These are phyloP conservation scores for Spinus pinus DNA, from an alignment of 2,797 vertebrate genomes.

Conservation along the genomic window DNA sequence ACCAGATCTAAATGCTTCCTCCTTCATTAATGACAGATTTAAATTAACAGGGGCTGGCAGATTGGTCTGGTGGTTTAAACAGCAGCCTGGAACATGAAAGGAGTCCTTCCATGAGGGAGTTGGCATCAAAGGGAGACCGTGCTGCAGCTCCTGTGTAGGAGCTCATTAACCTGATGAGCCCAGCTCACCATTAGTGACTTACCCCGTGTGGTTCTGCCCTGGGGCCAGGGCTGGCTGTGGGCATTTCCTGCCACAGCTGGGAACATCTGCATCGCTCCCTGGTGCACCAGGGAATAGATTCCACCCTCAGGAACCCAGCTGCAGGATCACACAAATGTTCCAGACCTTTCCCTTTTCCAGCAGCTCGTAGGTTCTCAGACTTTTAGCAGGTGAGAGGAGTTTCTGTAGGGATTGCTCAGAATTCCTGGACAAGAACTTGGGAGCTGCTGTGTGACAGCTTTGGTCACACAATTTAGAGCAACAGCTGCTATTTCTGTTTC, in stretches of 20 bases:
- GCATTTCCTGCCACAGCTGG: background rate
- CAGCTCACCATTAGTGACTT: background rate
- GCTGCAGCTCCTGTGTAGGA: conserved; percentile 14
- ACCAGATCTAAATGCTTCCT: background rate
- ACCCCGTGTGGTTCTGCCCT: background rate
- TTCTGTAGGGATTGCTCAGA: background rate
- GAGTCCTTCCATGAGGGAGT: conserved; percentile 23
- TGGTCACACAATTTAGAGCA: background rate
- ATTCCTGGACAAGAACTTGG: background rate
- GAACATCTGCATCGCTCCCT: background rate
- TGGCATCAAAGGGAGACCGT: conserved; percentile 32
- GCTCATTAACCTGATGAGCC: conserved; percentile 56
- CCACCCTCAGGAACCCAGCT: background rate
- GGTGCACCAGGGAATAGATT: fast-evolving
- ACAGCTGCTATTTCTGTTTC: background rate
- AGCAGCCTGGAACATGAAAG: conserved; percentile 34
- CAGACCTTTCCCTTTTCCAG: background rate
- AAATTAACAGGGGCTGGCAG: conserved; percentile 1
- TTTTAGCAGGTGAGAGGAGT: background rate
- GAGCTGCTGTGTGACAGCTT: background rate
- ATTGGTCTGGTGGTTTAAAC: conserved; percentile 24
- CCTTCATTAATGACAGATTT: background rate
- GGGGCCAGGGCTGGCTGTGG: background rate
- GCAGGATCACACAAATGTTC: background rate
- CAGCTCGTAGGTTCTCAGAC: fast-evolving